Conservation (phyloP, 2,888 invertebrate genomes). For the Acanthosepion lycidas region DNA sequence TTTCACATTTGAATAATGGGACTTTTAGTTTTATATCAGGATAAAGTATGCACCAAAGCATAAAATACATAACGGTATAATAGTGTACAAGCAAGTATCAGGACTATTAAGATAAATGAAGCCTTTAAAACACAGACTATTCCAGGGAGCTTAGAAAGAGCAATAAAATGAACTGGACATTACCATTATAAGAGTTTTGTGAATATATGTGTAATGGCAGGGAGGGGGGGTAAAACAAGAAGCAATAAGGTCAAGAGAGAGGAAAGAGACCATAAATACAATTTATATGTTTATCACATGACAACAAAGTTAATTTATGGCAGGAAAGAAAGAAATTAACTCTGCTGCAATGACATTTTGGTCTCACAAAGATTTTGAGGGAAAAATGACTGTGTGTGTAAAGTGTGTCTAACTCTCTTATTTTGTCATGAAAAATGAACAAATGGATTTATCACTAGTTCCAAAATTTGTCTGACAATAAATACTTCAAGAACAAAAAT, state of each 20-base stretch:
- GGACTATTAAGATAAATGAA: background rate
- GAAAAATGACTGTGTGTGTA: no score
- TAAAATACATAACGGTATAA: background rate
- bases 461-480: no score
- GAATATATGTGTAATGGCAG: background rate
- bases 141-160: background rate
- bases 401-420: no score
- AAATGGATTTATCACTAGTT: no score
- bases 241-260: background rate
- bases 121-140: background rate
- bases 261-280: background rate
- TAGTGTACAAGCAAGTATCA: background rate
- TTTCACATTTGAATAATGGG: background rate
- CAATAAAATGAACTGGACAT: slow-evolving; percentile 4
- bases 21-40: background rate
- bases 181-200: background rate
- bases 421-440: no score
- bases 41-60: background rate
- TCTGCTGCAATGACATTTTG: background rate
- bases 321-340: background rate
- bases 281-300: slow-evolving; percentile 4
- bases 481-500: no score
- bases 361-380: no score
- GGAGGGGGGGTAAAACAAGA: background rate
- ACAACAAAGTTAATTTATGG: background rate